A percentile compares a stretch with the other conserved stretches of the same genome.
These are phyloP conservation scores for Pangasius mekongensis DNA, from an alignment of 2,797 vertebrate genomes.

Conservation along the genomic window DNA sequence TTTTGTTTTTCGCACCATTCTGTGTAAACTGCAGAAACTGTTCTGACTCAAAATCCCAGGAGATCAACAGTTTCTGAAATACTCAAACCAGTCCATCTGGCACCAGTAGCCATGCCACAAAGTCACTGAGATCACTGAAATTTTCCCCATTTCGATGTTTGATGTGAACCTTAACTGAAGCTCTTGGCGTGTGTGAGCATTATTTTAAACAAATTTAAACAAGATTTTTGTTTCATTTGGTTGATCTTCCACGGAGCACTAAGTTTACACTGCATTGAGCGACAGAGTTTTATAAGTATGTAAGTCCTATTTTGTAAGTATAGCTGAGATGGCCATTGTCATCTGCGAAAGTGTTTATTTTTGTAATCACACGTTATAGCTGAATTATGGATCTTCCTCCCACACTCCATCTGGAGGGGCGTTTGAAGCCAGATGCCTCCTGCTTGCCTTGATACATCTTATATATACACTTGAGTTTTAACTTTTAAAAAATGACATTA, in stretches of 20 bases:
- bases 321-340: slow-evolving; percentile 56
- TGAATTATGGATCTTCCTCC: slow-evolving; percentile 68
- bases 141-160: background rate
- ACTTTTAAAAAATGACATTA: slow-evolving; percentile 33
- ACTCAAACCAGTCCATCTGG: background rate
- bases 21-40: background rate
- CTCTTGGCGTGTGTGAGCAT: background rate
- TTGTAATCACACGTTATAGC: slow-evolving; percentile 68
- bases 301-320: slow-evolving; percentile 40
- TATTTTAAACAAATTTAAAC: too few species aligned
- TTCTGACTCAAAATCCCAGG: slow-evolving; percentile 2
- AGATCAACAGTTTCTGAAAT: background rate
- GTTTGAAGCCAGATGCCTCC: slow-evolving; percentile 62
- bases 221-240: slow-evolving; percentile 2
- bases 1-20: slow-evolving; percentile 5
- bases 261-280: slow-evolving; percentile 11
- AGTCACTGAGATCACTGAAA: background rate
- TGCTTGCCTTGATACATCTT: slow-evolving; percentile 49
- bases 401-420: slow-evolving; percentile 76
- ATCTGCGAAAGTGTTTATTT: slow-evolving; percentile 60
- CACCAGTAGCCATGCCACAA: background rate
- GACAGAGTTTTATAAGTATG: slow-evolving; percentile 12
- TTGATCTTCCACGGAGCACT: background rate
- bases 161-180: background rate
- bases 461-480: slow-evolving; percentile 44